Conservation (phyloP, 2,888 invertebrate genomes). For the Smittia sp. region DNA sequence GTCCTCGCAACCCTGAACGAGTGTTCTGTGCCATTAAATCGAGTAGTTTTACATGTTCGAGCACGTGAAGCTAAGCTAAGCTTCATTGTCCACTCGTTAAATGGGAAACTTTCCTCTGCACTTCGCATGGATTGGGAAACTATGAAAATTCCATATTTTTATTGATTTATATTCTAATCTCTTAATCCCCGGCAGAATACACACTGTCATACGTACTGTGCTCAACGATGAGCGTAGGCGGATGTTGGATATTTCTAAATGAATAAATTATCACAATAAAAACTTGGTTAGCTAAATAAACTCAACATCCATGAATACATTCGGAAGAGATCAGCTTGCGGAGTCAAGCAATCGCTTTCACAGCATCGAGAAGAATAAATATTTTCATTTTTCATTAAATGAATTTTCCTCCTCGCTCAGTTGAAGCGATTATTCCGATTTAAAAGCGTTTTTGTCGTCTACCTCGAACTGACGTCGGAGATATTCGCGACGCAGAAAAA, state of each 20-base stretch:
- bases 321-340: no score
- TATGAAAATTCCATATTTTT: neutral
- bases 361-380: neutral
- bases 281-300: neutral
- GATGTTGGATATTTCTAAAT: neutral
- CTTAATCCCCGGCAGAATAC: neutral
- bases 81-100: neutral
- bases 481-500: no score
- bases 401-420: no score
- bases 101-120: neutral
- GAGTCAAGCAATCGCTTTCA: no score
- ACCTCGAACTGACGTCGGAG: no score
- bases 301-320: no score
- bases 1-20: neutral
- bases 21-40: neutral
- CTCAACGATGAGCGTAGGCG: neutral
- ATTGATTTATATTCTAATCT: constrained; percentile 4
- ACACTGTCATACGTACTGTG: neutral
- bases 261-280: constrained; percentile 14
- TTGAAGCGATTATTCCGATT: no score
- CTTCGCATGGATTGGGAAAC: neutral
- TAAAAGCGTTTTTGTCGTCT: no score
- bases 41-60: no score
- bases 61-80: neutral
- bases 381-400: no score